These are phyloP conservation scores for Apoderus coryli DNA, from an alignment of 2,888 invertebrate genomes.

Conservation along the genomic window DNA sequence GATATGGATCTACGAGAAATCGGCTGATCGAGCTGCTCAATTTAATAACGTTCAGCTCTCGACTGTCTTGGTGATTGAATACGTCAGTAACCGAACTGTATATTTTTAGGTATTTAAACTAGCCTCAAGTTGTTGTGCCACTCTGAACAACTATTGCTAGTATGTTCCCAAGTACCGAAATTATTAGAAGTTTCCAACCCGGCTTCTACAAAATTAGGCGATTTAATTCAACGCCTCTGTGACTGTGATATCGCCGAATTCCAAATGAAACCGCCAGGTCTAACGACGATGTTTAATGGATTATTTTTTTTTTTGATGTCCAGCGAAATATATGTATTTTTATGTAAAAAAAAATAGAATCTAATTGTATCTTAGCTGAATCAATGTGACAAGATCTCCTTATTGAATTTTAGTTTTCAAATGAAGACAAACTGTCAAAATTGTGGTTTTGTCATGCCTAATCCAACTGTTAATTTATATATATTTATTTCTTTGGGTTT, in stretches of 20 bases:
- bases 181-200: conserved; percentile 47
- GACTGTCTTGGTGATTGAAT: too few species aligned
- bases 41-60: too few species aligned
- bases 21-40: conserved; percentile 72
- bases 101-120: conserved; percentile 77
- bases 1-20: conserved; percentile 87
- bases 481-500: too few species aligned
- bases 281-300: conserved; percentile 67
- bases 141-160: conserved; percentile 88
- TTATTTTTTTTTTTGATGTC: too few species aligned
- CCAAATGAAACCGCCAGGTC: conserved; percentile 85
- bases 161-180: conserved; percentile 64
- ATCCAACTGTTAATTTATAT: too few species aligned
- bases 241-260: conserved; percentile 61
- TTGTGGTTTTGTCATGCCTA: too few species aligned
- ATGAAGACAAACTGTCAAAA: too few species aligned
- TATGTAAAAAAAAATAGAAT: conserved; percentile 43
- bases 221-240: conserved; percentile 67
- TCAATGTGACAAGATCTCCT: too few species aligned
- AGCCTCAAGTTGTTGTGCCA: conserved; percentile 80
- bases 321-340: conserved; percentile 41
- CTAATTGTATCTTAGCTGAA: conserved; percentile 48
- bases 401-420: too few species aligned
- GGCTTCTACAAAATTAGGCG: conserved; percentile 56
- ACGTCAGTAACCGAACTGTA: too few species aligned